phyloP scores from a whole-genome alignment of 2,797 vertebrate species.

The Phalanger gymnotis region DNA sequence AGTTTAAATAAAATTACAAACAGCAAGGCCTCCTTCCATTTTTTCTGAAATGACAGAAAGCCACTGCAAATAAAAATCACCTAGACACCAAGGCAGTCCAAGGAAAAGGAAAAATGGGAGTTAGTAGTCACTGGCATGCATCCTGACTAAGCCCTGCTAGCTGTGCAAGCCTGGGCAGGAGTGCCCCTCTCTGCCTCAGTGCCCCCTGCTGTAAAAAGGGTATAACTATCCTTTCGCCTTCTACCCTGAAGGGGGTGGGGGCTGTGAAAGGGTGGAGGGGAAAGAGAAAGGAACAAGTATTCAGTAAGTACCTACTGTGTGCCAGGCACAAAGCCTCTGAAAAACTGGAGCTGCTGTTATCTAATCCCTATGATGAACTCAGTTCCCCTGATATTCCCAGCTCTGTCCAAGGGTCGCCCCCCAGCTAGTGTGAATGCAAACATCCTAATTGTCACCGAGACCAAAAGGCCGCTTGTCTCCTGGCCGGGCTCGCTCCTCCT shows the following conservation, averaged over 20 bases:
- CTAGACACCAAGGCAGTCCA: neutral
- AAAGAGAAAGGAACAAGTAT: neutral
- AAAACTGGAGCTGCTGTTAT: neutral
- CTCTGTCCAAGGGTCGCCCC: constrained; percentile 75
- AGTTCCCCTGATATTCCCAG: constrained; percentile 57
- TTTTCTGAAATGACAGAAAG: constrained; percentile 81
- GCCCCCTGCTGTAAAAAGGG: neutral
- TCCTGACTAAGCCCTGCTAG: neutral
- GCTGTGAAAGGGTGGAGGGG: neutral
- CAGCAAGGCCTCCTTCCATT: constrained; percentile 82
- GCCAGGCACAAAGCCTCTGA: neutral
- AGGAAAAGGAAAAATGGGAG: neutral
- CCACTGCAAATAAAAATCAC: constrained; percentile 80
- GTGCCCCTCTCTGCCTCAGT: neutral
- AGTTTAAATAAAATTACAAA: constrained; percentile 85
- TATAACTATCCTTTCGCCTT: neutral
- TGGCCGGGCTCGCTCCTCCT: constrained; percentile 69
- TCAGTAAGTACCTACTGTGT: neutral
- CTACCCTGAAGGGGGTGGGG: neutral
- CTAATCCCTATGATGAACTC: constrained; percentile 62
- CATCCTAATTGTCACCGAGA: constrained; percentile 75
- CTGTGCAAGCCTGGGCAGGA: no score
- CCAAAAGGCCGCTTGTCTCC: constrained; percentile 56
- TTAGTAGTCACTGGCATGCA: neutral
- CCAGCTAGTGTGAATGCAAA: constrained; percentile 70